These are phyloP conservation scores for Cydia strobilella DNA, from an alignment of 1,140 invertebrate genomes.

Conservation along the genomic window DNA sequence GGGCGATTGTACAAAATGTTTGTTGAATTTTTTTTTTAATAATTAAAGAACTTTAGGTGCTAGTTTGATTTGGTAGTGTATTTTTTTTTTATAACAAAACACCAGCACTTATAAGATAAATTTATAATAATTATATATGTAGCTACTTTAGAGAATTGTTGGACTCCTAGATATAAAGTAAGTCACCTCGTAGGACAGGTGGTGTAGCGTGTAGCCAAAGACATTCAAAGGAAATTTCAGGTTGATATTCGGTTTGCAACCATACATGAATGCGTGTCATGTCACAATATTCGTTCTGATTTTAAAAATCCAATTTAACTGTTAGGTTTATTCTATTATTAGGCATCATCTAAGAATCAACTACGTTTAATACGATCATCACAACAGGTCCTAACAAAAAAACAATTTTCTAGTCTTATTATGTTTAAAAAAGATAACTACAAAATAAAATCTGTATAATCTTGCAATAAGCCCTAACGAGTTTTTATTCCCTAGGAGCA, in stretches of 20 bases:
- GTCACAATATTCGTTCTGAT: background rate
- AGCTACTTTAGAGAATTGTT: background rate
- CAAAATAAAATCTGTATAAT: background rate
- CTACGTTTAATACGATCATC: no score
- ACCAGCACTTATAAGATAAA: background rate
- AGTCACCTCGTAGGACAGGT: background rate
- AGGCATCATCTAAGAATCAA: no score
- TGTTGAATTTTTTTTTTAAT: no score
- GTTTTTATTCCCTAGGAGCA: conserved; percentile 37
- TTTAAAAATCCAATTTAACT: background rate
- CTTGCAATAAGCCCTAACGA: conserved; percentile 2
- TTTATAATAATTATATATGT: no score
- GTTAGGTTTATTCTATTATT: no score
- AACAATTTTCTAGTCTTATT: no score
- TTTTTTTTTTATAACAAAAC: background rate
- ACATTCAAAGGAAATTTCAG: background rate
- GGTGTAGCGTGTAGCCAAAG: background rate
- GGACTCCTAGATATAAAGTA: background rate
- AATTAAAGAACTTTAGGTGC: no score
- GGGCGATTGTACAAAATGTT: no score
- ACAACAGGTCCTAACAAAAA: no score
- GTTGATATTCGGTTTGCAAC: no score
- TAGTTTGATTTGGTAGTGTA: no score
- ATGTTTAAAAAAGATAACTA: background rate
- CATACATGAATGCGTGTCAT: background rate